Evolutionary conservation across 2,113 vertebrate species (phyloP).

Genomic region (Lagopus muta): DNA sequence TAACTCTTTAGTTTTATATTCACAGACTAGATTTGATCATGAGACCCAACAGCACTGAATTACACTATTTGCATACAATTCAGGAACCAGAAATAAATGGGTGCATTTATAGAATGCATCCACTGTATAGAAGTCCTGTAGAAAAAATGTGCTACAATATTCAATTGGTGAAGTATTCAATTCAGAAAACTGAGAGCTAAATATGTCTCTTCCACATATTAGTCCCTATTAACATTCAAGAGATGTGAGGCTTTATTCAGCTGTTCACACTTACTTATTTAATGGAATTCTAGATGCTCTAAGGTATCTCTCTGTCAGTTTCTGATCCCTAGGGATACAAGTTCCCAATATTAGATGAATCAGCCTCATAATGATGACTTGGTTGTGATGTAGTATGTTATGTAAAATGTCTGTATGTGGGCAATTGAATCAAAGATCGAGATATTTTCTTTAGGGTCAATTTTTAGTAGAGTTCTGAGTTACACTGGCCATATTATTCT

Average conservation of each 20-base stretch:
- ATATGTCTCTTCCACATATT: neutral
- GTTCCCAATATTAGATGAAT: neutral
- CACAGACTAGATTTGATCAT: neutral
- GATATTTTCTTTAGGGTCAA: neutral
- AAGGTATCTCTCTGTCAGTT: neutral
- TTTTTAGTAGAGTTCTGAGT: neutral
- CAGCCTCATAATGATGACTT: neutral
- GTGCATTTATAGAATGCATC: no score
- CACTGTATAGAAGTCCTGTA: neutral
- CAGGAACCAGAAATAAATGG: neutral
- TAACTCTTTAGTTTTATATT: neutral
- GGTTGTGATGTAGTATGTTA: neutral
- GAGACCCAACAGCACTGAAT: neutral
- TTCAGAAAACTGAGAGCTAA: neutral
- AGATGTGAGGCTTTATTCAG: neutral
- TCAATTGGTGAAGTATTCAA: neutral
- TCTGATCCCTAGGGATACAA: neutral
- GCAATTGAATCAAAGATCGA: neutral
- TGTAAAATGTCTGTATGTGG: neutral
- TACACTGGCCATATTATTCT: neutral
- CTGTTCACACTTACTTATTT: neutral
- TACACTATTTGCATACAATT: neutral
- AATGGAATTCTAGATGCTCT: neutral
- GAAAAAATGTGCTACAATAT: neutral
- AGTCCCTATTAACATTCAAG: neutral